These are phyloP conservation scores for Corythaeola cristata DNA, from an alignment of 2,113 vertebrate species.

Conservation along the genomic window DNA sequence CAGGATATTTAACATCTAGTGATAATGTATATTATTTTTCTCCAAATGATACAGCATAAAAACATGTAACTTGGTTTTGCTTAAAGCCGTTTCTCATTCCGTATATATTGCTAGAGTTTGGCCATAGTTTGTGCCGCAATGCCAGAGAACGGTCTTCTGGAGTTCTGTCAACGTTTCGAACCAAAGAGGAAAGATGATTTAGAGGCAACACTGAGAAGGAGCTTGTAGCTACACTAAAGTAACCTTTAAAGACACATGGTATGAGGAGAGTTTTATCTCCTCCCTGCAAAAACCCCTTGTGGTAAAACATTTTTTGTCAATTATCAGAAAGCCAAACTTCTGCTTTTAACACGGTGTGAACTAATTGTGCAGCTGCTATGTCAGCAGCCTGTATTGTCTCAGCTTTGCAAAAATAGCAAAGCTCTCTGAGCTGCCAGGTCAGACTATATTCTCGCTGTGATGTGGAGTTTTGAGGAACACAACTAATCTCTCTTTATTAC, in stretches of 20 bases:
- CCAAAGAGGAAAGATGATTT: neutral
- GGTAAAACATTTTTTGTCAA: neutral
- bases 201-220: neutral
- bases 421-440: neutral
- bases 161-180: neutral
- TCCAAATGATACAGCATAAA: neutral
- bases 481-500: slow-evolving; percentile 36
- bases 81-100: neutral
- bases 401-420: neutral
- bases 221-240: neutral
- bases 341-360: neutral
- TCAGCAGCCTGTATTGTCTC: neutral
- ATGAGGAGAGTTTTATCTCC: neutral
- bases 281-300: neutral
- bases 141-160: neutral
- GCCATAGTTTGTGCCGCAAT: neutral
- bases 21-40: neutral
- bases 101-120: neutral
- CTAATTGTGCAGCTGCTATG: neutral
- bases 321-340: neutral
- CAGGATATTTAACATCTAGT: neutral
- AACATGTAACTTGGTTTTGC: neutral
- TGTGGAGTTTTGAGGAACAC: neutral
- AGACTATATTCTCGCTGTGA: neutral
- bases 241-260: neutral